Evolutionary conservation across 2,888 invertebrate species (phyloP).

Genomic region (Leucophenga montana): DNA sequence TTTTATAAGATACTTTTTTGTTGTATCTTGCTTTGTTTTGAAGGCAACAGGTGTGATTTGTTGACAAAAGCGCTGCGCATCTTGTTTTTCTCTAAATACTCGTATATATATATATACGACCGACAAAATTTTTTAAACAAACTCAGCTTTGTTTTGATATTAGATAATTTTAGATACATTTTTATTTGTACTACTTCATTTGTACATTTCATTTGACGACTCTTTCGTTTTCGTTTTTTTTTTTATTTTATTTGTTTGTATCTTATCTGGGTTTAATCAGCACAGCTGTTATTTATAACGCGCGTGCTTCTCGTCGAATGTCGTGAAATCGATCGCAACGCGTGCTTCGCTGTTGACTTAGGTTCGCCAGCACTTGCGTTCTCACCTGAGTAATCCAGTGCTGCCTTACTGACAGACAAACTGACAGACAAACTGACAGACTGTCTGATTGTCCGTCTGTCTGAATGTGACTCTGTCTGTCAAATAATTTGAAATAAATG

Average conservation of each 20-base stretch:
- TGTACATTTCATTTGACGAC: background rate
- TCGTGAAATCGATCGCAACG: background rate
- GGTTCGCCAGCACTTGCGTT: slow-evolving; percentile 24
- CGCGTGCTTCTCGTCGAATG: background rate
- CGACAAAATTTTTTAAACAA: slow-evolving; percentile 1
- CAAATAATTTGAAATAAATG: slow-evolving; percentile 13
- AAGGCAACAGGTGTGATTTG: slow-evolving; percentile 25
- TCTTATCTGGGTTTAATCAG: slow-evolving; percentile 31
- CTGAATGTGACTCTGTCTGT: too few relatives aligned
- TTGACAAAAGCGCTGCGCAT: slow-evolving; percentile 15
- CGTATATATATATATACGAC: too few relatives aligned
- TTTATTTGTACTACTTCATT: background rate
- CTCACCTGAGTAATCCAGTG: slow-evolving; percentile 21
- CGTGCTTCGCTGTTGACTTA: background rate
- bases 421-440: too few relatives aligned
- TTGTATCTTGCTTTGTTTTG: slow-evolving; percentile 1
- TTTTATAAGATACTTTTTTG: background rate
- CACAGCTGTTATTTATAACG: slow-evolving; percentile 43
- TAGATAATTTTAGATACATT: too few relatives aligned
- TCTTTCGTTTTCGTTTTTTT: background rate
- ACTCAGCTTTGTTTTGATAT: background rate
- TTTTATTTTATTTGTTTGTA: background rate
- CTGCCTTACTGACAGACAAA: slow-evolving; percentile 3
- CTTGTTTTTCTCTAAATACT: background rate
- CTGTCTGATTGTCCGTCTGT: too few relatives aligned